A percentile compares a stretch with the other conserved stretches of the same genome.
Conservation (phyloP, 2,888 invertebrate species). For the Villa cingulata region DNA sequence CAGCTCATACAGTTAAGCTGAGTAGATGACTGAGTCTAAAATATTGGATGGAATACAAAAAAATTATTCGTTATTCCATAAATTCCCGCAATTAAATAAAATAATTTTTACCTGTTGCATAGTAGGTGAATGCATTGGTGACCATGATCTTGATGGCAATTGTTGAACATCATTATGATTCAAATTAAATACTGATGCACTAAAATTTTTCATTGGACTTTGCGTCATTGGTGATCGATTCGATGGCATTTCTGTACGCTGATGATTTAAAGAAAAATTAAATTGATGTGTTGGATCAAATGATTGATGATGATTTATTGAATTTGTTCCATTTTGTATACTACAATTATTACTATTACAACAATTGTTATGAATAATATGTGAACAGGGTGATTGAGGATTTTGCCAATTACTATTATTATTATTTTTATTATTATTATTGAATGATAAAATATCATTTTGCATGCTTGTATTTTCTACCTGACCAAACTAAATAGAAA, state of each 20-base stretch:
- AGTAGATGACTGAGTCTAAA: constrained; percentile 55
- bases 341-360: too few species aligned
- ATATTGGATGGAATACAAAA: too few species aligned
- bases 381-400: too few species aligned
- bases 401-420: too few species aligned
- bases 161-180: constrained; percentile 29
- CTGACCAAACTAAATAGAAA: too few species aligned
- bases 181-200: constrained; percentile 43
- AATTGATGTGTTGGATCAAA: not conserved
- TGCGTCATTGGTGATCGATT: constrained; percentile 31
- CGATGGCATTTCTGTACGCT: not conserved
- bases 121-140: not conserved
- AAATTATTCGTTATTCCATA: not conserved
- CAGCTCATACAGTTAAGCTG: constrained; percentile 49
- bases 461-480: too few species aligned
- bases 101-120: constrained; percentile 45
- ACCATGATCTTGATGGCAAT: constrained; percentile 11
- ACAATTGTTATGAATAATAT: too few species aligned
- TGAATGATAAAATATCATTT: too few species aligned
- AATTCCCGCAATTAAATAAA: not conserved
- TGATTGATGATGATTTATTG: too few species aligned
- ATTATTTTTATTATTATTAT: too few species aligned
- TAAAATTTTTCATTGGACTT: constrained; percentile 26
- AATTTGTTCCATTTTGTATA: too few species aligned
- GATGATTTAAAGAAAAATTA: not conserved